A percentile compares a stretch with the other conserved stretches of the same genome.
Evolutionary conservation across 2,888 invertebrate species (phyloP).

Genomic region (Diplolepis rosae): DNA sequence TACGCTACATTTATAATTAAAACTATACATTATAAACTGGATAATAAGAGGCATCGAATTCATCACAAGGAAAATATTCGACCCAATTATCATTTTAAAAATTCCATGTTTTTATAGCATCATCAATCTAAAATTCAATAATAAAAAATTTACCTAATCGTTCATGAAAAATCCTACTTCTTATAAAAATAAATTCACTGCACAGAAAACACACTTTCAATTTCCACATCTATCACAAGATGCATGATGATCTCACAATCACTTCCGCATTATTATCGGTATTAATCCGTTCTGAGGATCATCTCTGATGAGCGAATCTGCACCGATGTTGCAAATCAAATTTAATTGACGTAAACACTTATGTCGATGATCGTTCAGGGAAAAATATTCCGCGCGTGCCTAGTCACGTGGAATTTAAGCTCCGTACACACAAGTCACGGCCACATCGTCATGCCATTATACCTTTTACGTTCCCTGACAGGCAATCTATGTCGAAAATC

Average conservation of each 20-base stretch:
- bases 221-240: not conserved
- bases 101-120: not conserved
- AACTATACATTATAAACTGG: no score
- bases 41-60: no score
- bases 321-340: conserved; percentile 10
- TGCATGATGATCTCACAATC: conserved; percentile 8
- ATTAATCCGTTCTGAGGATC: conserved; percentile 26
- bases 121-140: not conserved
- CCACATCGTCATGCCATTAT: conserved; percentile 41
- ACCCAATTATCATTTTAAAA: no score
- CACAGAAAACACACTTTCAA: not conserved
- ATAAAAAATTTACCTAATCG: conserved; percentile 25
- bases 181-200: not conserved
- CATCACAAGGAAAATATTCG: no score
- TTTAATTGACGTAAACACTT: not conserved
- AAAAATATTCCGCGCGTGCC: conserved; percentile 37
- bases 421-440: conserved; percentile 46
- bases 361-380: not conserved
- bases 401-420: conserved; percentile 54
- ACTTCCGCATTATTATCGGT: conserved; percentile 16
- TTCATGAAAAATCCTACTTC: not conserved
- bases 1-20: no score
- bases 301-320: conserved; percentile 1
- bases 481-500: conserved; percentile 2
- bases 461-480: conserved; percentile 11